Evolutionary conservation across 2,797 vertebrate species (phyloP).

Genomic region (Pipistrellus pygmaeus): DNA sequence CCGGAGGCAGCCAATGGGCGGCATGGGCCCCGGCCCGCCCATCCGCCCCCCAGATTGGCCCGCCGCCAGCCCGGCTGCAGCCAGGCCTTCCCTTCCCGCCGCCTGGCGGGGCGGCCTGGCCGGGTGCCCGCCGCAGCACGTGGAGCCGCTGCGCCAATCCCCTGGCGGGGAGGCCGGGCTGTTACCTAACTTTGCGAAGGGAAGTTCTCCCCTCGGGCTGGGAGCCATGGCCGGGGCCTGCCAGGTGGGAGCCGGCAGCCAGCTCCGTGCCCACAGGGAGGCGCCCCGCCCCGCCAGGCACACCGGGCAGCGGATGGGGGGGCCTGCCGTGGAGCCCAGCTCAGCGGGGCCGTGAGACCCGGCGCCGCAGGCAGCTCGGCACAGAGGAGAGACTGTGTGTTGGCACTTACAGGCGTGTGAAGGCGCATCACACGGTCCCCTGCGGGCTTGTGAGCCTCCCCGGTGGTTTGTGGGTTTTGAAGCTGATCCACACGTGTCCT

Average conservation of each 20-base stretch:
- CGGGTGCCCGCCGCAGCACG: conserved; percentile 82
- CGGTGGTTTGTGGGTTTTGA: background rate
- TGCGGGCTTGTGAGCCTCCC: background rate
- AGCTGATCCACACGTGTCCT: background rate
- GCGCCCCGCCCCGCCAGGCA: background rate
- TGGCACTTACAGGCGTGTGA: too few species aligned
- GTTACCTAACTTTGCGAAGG: conserved; percentile 88
- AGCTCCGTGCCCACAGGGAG: conserved; percentile 44
- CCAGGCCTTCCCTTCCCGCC: conserved; percentile 82
- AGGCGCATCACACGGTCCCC: background rate
- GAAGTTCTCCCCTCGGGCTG: conserved; percentile 79
- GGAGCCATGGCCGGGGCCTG: conserved; percentile 61
- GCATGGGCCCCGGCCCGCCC: conserved; percentile 69
- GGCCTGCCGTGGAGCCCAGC: background rate
- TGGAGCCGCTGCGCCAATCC: conserved; percentile 85
- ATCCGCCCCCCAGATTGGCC: conserved; percentile 83
- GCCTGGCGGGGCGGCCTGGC: conserved; percentile 82
- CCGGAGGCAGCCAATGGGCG: conserved; percentile 81
- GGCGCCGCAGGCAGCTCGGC: background rate
- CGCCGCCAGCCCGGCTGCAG: conserved; percentile 85
- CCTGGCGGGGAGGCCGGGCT: conserved; percentile 83
- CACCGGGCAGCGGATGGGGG: background rate
- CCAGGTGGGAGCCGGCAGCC: conserved; percentile 56
- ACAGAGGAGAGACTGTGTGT: background rate
- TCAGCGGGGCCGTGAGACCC: too few species aligned